These are phyloP conservation scores for Sylvia borin DNA, from an alignment of 2,797 vertebrate species.

Conservation along the genomic window DNA sequence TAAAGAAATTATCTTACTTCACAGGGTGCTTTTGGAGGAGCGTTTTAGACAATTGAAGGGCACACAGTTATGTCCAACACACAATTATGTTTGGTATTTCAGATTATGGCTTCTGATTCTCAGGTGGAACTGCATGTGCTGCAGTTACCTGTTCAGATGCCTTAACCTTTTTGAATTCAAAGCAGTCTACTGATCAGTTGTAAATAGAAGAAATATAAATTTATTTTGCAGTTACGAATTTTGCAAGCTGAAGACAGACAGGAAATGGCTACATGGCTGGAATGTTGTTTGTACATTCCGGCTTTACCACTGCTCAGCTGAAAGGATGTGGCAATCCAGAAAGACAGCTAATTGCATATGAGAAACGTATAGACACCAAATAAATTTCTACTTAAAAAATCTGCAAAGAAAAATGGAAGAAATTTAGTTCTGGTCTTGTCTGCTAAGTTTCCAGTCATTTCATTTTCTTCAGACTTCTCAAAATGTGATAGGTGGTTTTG, in stretches of 20 bases:
- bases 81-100: background rate
- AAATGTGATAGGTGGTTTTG: background rate
- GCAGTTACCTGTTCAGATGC: background rate
- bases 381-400: background rate
- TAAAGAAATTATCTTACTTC: background rate
- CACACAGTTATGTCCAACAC: background rate
- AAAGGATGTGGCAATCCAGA: background rate
- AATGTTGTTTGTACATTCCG: constrained; percentile 1
- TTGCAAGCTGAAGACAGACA: background rate
- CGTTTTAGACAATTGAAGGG: background rate
- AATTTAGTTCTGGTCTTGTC: background rate
- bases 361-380: background rate
- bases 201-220: background rate
- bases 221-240: background rate
- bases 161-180: background rate
- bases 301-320: background rate
- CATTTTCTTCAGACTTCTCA: background rate
- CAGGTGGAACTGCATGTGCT: background rate
- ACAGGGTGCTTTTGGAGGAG: background rate
- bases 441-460: background rate
- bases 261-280: background rate
- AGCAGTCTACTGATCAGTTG: background rate
- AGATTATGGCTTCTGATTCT: background rate
- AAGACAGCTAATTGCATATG: background rate
- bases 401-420: background rate